Base-by-base conservation (phyloP, 2,888 invertebrate species). In the Macropis europaea region DNA sequence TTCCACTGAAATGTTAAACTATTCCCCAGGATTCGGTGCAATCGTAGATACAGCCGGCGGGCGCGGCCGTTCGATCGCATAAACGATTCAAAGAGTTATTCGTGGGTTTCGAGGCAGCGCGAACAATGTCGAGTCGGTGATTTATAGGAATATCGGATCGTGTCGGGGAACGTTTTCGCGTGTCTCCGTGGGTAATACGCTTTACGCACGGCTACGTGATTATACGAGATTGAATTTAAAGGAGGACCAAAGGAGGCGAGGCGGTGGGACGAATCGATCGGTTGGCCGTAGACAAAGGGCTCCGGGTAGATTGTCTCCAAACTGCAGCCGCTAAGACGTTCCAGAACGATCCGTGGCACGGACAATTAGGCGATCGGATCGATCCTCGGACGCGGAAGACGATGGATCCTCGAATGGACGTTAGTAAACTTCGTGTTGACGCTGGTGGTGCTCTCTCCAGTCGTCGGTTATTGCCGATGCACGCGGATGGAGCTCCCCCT, bases 391-490 rank as follows among this genome's bases (percentile, higher is more conserved):
- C 36, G 9, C 13, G 45, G 54, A n/a, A 45, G 38, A 28, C 38
- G 69, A 54, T 19, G 32, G 74, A 70, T 79, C n/a, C n/a, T n/a
- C 66, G 42, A 17, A 15, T 19, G 63, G 63, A 60, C 70, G 70
- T 69, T 54, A 70, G 76, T 59, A 67, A 80, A 80, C 76, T 80
- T 76, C 34, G 59, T 61, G 79, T 76, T 66, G 76, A 80, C 77
- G 43, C 38, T 48, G 17, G 42, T 28, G 52, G 59, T 69, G 63
- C 57, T 62, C 72, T 38, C 26, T 36, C 22, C 34, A 28, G 50
- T 54, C 50, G 54, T 50, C 68, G n/a, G 67, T 62, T 74, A 64
- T 61, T 57, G 53, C 30, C 70, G 61, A 61, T 64, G 60, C 69
- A 48, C 62, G 38, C 45, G 52, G 36, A 28, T 17, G 34, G 48